Base-by-base conservation (phyloP, 2,113 vertebrate species). In the Abramis brama region DNA sequence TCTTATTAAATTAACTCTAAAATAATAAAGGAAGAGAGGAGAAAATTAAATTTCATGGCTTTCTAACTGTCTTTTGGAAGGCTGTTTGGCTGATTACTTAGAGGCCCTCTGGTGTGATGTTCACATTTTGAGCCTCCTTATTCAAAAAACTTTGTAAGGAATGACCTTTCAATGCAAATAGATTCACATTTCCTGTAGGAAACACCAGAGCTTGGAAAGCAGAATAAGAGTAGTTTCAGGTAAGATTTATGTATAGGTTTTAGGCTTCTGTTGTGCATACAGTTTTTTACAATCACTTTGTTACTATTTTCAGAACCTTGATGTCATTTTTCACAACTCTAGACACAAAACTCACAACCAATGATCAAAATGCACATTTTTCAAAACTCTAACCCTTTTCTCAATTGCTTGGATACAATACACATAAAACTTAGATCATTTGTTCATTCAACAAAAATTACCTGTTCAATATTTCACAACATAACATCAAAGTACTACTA, bases 21-120 rank as follows among this genome's bases (percentile, higher is more conserved):
- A 77, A 50, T 47, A 77, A 77, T 78, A 23, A 78, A 57, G 27
- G 19, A 57, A 33, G 11, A 45, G 36, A 80, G 23, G 59, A 10
- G 39, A 45, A 62, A 80, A 80, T 80, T 0, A 64, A 80, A 80
- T 64, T 80, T 47, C 13, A 17, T 36, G 52, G 47, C 50, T 57
- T 30, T 33, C 47, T 36, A 80, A 64, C 23, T 25, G 59, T 80
- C 33, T 80, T 64, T 47, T 78, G 75, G 15, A 78, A 57, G 50
- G 50, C 15, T 25, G 36, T 80, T 64, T 80, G 23, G 36, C 12
- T 45, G 23, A 43, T 45, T 80, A 64, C 13, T 62, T 36, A 25
- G n/a, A 4, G 39, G 79, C 23, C 52, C 52, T 45, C 15, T 45
- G 36, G 75, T 57, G 75, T 57, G 75, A 78, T 78, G 47, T 23